Evolutionary conservation across 2,797 vertebrate genomes (phyloP).

Genomic region (Gallinago stenura): DNA sequence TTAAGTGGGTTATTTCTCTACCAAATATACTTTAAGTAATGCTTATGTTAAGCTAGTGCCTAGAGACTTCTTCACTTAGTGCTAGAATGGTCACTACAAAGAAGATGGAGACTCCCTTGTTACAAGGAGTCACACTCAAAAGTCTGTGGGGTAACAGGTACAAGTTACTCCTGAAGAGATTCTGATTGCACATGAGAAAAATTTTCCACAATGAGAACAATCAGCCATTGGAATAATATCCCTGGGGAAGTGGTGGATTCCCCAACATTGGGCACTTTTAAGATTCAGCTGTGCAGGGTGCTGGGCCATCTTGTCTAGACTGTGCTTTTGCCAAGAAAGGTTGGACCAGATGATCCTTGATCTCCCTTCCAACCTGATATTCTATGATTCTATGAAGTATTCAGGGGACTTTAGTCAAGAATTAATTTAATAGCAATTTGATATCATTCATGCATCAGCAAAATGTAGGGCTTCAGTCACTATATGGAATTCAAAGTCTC

Average conservation of each 20-base stretch:
- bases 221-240: neutral
- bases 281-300: neutral
- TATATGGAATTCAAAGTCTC: neutral
- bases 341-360: neutral
- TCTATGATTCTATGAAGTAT: neutral
- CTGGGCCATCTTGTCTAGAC: neutral
- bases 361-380: neutral
- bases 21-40: neutral
- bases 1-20: neutral
- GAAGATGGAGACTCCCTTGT: neutral
- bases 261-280: neutral
- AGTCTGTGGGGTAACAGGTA: neutral
- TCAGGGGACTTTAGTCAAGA: neutral
- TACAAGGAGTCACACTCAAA: neutral
- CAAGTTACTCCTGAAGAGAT: neutral
- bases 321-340: neutral
- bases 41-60: neutral
- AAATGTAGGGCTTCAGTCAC: neutral
- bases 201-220: neutral
- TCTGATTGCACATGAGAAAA: neutral
- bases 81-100: neutral
- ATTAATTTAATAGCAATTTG: neutral
- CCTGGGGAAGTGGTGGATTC: neutral
- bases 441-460: neutral
- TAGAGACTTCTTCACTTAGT: neutral